Conservation (phyloP, 2,888 invertebrate genomes). For the Euplagia quadripunctaria region DNA sequence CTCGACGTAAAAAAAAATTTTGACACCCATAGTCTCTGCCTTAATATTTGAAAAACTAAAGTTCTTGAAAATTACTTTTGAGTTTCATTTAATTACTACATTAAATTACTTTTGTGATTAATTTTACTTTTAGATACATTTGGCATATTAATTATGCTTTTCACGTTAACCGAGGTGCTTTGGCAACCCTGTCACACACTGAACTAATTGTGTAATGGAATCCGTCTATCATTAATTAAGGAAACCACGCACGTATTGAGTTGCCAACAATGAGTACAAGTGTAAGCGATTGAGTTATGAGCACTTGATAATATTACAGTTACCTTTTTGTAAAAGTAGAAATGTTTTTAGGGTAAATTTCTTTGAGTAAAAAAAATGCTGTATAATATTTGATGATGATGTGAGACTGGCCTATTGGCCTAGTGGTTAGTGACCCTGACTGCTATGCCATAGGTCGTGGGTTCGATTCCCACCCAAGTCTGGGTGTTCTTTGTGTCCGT, state of each 20-base stretch:
- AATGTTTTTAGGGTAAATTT: neutral
- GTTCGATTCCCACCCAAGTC: no score
- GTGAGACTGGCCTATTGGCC: no score
- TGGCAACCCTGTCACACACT: slow-evolving; percentile 40
- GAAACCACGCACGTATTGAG: slow-evolving; percentile 32
- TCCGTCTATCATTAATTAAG: slow-evolving; percentile 66
- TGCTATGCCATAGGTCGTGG: no score
- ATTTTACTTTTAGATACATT: neutral
- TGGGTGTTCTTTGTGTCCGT: no score
- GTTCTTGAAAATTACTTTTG: neutral
- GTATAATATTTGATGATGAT: no score
- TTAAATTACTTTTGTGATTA: neutral
- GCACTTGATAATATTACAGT: slow-evolving; percentile 13
- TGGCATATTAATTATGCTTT: slow-evolving; percentile 3
- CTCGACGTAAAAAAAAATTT: neutral
- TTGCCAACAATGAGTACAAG: slow-evolving; percentile 31
- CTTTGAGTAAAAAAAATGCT: neutral
- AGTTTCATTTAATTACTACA: neutral
- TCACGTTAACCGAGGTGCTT: slow-evolving; percentile 5
- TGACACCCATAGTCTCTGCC: neutral
- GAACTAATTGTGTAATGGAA: slow-evolving; percentile 74
- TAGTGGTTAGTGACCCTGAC: no score
- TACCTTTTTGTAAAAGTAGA: neutral
- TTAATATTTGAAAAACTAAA: neutral
- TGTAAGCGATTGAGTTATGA: slow-evolving; percentile 22